These are phyloP conservation scores for Nannospalax galili DNA, from an alignment of 2,113 vertebrate species.

Conservation along the genomic window DNA sequence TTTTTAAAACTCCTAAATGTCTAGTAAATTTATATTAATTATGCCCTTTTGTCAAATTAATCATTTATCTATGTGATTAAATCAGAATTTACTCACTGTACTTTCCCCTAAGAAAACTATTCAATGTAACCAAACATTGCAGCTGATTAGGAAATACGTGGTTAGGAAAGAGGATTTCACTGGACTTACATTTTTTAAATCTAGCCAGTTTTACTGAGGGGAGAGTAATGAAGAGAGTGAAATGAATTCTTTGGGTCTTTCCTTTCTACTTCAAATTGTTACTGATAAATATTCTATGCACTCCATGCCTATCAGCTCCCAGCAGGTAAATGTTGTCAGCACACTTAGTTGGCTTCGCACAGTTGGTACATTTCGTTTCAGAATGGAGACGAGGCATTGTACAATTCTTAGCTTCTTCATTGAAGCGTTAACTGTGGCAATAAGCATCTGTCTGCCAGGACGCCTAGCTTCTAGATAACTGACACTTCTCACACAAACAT, in stretches of 20 bases:
- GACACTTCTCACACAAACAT: constrained; percentile 16
- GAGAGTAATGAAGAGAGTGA: constrained; percentile 7
- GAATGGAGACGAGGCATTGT: neutral
- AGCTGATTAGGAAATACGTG: neutral
- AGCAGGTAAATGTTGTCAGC: neutral
- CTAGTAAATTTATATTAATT: constrained; percentile 12
- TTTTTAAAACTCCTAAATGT: constrained; percentile 25
- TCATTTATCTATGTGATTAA: constrained; percentile 30
- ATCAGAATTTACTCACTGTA: neutral
- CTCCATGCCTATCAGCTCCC: neutral
- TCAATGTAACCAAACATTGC: neutral
- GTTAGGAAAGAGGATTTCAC: neutral
- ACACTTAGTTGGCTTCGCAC: neutral
- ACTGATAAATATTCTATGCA: neutral
- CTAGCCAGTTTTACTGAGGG: neutral
- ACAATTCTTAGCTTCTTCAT: neutral
- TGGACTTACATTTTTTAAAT: neutral
- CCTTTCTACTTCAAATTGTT: neutral
- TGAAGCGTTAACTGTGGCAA: neutral
- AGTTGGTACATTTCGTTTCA: neutral
- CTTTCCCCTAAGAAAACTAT: constrained; percentile 31
- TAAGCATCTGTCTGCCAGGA: neutral
- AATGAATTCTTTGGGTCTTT: neutral
- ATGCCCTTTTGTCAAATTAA: neutral
- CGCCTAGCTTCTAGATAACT: neutral